Percentiles rank a stretch among this genome's conserved stretches.
Conservation (phyloP, 2,888 invertebrate genomes). For the Lasioglossum zephyrum region DNA sequence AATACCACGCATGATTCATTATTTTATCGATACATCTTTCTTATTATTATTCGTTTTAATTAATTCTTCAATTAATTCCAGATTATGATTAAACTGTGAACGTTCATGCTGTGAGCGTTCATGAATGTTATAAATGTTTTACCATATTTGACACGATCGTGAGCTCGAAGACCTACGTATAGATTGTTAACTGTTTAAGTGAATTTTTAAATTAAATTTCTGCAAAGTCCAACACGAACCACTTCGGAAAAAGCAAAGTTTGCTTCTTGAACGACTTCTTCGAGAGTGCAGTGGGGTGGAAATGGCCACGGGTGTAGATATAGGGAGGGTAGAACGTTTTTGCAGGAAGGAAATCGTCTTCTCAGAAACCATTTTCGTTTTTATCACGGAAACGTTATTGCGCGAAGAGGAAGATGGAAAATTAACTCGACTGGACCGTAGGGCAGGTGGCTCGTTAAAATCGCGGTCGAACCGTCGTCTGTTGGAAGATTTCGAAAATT, state of each 20-base stretch:
- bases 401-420: not conserved
- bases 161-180: not conserved
- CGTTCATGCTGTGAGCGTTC: too few species aligned
- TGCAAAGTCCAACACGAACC: not conserved
- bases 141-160: not conserved
- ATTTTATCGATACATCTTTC: not conserved
- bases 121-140: too few species aligned
- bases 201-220: not conserved
- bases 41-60: not conserved
- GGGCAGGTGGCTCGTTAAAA: slow-evolving; percentile 11
- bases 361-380: not conserved
- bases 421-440: not conserved
- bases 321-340: not conserved
- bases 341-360: not conserved
- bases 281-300: not conserved
- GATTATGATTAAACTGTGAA: too few species aligned
- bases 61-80: too few species aligned
- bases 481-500: slow-evolving; percentile 2
- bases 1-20: not conserved
- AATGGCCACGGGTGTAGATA: not conserved
- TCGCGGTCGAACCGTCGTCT: not conserved
- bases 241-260: not conserved
- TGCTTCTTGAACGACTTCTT: not conserved
- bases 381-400: not conserved
- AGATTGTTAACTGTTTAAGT: not conserved